These are phyloP conservation scores for Beroe forskalii DNA, from an alignment of 37 sponge, comb jelly and placozoan species.

Conservation along the genomic window DNA sequence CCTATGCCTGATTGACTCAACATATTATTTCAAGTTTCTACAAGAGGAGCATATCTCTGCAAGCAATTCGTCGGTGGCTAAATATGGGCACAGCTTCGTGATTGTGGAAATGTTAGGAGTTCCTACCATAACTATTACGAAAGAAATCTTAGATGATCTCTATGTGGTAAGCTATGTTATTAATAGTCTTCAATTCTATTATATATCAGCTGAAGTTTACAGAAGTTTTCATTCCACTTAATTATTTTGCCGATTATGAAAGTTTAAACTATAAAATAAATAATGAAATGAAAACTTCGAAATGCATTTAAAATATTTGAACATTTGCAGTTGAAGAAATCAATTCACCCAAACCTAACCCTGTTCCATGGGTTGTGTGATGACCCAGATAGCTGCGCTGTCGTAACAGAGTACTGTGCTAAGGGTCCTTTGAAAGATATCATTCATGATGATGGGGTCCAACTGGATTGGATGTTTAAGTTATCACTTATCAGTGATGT, in stretches of 20 bases:
- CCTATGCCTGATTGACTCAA: too few species aligned
- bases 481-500: constrained; percentile 48
- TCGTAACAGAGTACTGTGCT: constrained; percentile 39
- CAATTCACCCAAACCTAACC: background rate
- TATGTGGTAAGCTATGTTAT: constrained; percentile 46
- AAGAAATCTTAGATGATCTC: constrained; percentile 29
- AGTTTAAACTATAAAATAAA: too few species aligned
- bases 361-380: constrained; percentile 20
- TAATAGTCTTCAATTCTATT: too few species aligned
- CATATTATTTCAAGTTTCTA: background rate
- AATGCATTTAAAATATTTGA: too few species aligned
- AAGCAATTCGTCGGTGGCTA: constrained; percentile 4
- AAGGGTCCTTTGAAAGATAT: constrained; percentile 28
- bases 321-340: constrained; percentile 51
- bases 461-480: constrained; percentile 64
- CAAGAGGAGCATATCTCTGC: background rate
- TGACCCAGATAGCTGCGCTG: constrained; percentile 42
- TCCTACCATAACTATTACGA: background rate
- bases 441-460: constrained; percentile 13
- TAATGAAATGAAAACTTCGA: too few species aligned
- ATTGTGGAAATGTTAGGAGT: background rate
- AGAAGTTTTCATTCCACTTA: too few species aligned
- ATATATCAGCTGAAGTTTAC: too few species aligned
- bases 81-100: constrained; percentile 9
- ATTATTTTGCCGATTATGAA: too few species aligned